phyloP scores from a whole-genome alignment of 2,113 vertebrate species.

The Phrynocephalus versicolor region DNA sequence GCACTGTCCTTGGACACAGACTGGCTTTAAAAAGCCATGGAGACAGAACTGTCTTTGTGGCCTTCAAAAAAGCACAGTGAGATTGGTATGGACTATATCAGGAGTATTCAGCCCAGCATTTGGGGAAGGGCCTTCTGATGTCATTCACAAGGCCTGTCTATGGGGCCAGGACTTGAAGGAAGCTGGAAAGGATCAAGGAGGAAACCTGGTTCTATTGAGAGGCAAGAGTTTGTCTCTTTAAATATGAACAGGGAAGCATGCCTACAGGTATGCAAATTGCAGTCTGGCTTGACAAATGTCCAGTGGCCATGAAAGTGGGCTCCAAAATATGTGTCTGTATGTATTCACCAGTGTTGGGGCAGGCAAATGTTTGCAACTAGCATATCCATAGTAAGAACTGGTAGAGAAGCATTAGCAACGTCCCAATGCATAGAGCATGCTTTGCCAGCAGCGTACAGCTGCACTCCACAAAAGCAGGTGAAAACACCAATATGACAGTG shows the following conservation, averaged over 20 bases:
- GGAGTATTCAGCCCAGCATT: too few relatives aligned
- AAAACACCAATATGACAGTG: not conserved
- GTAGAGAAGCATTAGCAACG: slow-evolving; percentile 3
- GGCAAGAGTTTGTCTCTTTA: not conserved
- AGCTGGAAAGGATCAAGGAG: not conserved
- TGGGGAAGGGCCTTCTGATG: too few relatives aligned
- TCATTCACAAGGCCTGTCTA: too few relatives aligned
- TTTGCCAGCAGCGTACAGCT: slow-evolving; percentile 14
- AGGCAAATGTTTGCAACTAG: slow-evolving; percentile 14
- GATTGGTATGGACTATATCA: too few relatives aligned
- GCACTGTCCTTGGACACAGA: not conserved
- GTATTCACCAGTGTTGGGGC: not conserved
- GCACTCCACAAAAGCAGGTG: slow-evolving; percentile 24
- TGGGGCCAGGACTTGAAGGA: not conserved
- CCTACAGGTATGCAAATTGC: not conserved
- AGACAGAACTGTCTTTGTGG: not conserved
- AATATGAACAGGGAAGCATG: not conserved
- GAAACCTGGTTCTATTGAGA: not conserved
- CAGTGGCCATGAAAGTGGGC: slow-evolving; percentile 40
- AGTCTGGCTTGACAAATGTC: slow-evolving; percentile 7
- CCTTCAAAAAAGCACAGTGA: too few relatives aligned
- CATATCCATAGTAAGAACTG: slow-evolving; percentile 12
- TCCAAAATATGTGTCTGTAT: not conserved
- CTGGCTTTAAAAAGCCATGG: not conserved
- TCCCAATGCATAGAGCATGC: slow-evolving; percentile 33